These are phyloP conservation scores for Carabus problematicus DNA, from an alignment of 2,888 invertebrate species.

Conservation along the genomic window DNA sequence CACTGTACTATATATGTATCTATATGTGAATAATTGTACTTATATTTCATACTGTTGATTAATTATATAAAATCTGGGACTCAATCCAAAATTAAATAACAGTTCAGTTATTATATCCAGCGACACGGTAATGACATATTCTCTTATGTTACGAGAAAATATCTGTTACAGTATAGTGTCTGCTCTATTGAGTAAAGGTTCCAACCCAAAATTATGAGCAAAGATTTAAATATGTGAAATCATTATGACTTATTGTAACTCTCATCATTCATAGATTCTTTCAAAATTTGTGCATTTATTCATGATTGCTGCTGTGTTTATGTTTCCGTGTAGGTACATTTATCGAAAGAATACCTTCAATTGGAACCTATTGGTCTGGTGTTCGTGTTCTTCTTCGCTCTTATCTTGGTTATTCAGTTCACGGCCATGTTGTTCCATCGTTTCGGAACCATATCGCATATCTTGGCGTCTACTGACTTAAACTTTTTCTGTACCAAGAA, in stretches of 20 bases:
- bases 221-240: slow-evolving; percentile 7
- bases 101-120: too few relatives aligned
- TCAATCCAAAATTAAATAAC: too few relatives aligned
- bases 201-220: neutral
- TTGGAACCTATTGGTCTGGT: slow-evolving; percentile 96
- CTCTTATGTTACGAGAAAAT: neutral
- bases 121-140: too few relatives aligned
- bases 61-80: too few relatives aligned
- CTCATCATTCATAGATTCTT: neutral
- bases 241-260: neutral
- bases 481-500: slow-evolving; percentile 85
- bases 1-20: slow-evolving; percentile 27
- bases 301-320: neutral
- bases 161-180: neutral
- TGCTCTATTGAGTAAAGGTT: neutral
- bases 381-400: slow-evolving; percentile 96
- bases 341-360: slow-evolving; percentile 90
- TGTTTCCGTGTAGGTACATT: slow-evolving; percentile 71
- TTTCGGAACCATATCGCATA: slow-evolving; percentile 95
- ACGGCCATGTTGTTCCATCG: slow-evolving; percentile 98
- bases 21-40: slow-evolving; percentile 41
- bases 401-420: slow-evolving; percentile 95
- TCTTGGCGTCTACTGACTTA: slow-evolving; percentile 93
- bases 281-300: neutral
- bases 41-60: neutral